Conservation (phyloP, 2,888 invertebrate genomes). For the Campopleginae sp. region DNA sequence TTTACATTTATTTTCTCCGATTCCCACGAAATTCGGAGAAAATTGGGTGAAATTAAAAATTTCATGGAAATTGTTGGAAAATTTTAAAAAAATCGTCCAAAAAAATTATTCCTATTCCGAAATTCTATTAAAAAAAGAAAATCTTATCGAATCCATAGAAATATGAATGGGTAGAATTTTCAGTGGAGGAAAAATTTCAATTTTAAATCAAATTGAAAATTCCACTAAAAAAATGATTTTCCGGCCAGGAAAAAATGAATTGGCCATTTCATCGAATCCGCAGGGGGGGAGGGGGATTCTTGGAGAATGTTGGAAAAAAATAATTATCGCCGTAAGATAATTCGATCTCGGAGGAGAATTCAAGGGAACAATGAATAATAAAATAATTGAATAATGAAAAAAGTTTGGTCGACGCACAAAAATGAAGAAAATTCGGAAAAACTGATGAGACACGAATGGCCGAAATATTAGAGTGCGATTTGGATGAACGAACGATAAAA, state of each 20-base stretch:
- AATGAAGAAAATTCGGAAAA: conserved; percentile 34
- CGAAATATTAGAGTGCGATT: conserved; percentile 27
- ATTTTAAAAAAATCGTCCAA: background rate
- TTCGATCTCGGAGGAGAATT: too few relatives aligned
- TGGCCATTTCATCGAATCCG: background rate
- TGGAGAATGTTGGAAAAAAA: background rate
- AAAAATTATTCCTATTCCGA: background rate
- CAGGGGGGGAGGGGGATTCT: too few relatives aligned
- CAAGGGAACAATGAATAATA: too few relatives aligned
- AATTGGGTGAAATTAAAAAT: background rate
- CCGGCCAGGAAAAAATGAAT: too few relatives aligned
- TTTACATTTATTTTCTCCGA: background rate
- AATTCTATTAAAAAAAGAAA: too few relatives aligned
- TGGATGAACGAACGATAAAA: conserved; percentile 26
- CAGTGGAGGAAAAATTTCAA: background rate
- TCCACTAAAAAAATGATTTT: too few relatives aligned
- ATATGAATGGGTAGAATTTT: too few relatives aligned
- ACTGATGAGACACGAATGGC: conserved; percentile 39
- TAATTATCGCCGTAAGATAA: background rate
- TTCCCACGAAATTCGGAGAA: background rate
- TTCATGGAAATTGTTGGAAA: too few relatives aligned
- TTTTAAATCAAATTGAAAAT: background rate
- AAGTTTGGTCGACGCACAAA: conserved; percentile 11
- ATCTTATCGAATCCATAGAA: too few relatives aligned
- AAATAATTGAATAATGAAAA: background rate